Percentiles rank a stretch among this genome's conserved stretches.
phyloP scores from a whole-genome alignment of 2,888 invertebrate species.

The Synanthedon formicaeformis region DNA sequence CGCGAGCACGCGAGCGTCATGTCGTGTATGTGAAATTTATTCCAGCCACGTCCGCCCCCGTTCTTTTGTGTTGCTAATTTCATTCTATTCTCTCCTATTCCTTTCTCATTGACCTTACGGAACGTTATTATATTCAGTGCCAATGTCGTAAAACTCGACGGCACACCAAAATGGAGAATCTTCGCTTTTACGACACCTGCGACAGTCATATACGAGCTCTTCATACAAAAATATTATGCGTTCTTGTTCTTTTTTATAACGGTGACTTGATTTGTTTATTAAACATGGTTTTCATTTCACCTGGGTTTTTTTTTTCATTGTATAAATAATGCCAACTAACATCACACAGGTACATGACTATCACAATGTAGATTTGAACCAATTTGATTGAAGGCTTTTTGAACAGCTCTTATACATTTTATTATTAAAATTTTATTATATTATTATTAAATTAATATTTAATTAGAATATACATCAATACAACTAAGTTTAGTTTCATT shows the following conservation, averaged over 20 bases:
- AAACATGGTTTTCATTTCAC: too few relatives aligned
- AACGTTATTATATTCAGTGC: conserved; percentile 23
- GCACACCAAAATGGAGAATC: background rate
- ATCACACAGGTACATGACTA: too few relatives aligned
- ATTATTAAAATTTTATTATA: too few relatives aligned
- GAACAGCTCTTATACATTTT: too few relatives aligned
- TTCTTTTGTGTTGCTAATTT: conserved; percentile 51
- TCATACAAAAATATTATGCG: background rate
- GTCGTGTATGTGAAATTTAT: conserved; percentile 35
- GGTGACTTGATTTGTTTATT: too few relatives aligned
- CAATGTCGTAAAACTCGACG: conserved; percentile 14
- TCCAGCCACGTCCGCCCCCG: conserved; percentile 27
- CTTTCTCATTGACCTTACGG: conserved; percentile 28
- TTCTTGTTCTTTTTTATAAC: background rate
- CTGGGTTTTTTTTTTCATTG: too few relatives aligned
- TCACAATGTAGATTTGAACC: too few relatives aligned
- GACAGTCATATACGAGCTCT: background rate
- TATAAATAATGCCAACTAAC: too few relatives aligned
- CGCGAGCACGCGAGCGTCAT: conserved; percentile 10
- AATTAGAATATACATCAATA: too few relatives aligned
- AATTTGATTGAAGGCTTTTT: too few relatives aligned
- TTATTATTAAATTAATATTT: too few relatives aligned
- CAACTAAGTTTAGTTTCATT: too few relatives aligned
- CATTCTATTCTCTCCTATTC: conserved; percentile 42
- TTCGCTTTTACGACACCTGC: background rate